Conservation (phyloP, 2,888 invertebrate species). For the Drosophila niveifrons region DNA sequence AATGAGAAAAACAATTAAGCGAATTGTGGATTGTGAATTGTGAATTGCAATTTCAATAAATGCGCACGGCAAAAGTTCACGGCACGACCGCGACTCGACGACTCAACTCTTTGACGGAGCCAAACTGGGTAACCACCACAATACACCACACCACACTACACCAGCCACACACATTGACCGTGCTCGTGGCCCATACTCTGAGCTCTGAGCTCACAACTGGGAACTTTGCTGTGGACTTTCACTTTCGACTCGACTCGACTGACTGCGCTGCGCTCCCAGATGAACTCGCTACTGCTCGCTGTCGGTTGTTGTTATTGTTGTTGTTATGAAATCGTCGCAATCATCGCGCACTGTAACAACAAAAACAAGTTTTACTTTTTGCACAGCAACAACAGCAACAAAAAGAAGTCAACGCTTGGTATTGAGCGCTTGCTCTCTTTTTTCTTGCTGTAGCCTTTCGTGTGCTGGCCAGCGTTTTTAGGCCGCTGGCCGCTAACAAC, state of each 20-base stretch:
- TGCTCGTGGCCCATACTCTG: slow-evolving; percentile 50
- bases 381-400: slow-evolving; percentile 51
- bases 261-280: slow-evolving; percentile 58
- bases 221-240: slow-evolving; percentile 58
- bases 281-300: slow-evolving; percentile 32
- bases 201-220: slow-evolving; percentile 13
- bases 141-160: slow-evolving; percentile 10
- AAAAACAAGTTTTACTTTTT: slow-evolving; percentile 72
- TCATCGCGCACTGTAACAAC: slow-evolving; percentile 63
- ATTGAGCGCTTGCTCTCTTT: slow-evolving; percentile 72
- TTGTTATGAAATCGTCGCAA: slow-evolving; percentile 74
- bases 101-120: slow-evolving; percentile 21
- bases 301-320: slow-evolving; percentile 40
- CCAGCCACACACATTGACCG: slow-evolving; percentile 24
- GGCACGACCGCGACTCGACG: slow-evolving; percentile 41
- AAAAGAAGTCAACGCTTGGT: slow-evolving; percentile 72
- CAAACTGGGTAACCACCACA: slow-evolving; percentile 52
- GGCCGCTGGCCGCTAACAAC: slow-evolving; percentile 60
- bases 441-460: slow-evolving; percentile 33
- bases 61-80: slow-evolving; percentile 71
- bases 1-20: slow-evolving; percentile 71
- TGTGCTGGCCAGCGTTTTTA: slow-evolving; percentile 61
- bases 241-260: slow-evolving; percentile 69
- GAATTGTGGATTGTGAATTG: slow-evolving; percentile 71
- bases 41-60: slow-evolving; percentile 76